Evolutionary conservation across 2,113 vertebrate species (phyloP), one percentile per base, ranked within the genome.

Genomic region (Thymallus thymallus): DNA sequence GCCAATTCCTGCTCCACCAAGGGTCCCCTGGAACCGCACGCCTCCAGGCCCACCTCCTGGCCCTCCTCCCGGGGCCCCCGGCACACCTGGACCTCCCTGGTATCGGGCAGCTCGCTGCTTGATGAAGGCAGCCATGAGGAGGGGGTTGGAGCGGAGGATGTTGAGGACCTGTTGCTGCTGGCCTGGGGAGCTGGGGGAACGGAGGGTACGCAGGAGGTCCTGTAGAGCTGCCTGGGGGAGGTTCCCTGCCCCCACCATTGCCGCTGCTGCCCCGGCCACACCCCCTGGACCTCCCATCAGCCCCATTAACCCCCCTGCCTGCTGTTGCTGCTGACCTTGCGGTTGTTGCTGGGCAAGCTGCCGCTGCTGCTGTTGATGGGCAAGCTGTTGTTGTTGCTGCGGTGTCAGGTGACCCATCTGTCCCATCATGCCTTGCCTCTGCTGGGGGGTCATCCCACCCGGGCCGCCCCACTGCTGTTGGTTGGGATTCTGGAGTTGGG

Each of bases 101-200:
- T 99, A 99, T 83, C 95, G 94, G 84, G 97, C 96, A 0, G 86
- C 95, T 76, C 98, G 92, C 86, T 99, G 97, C 82, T 97, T 98
- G 84, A 98, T 98, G 85, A 99, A 99, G 4, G 98, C 96, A 0
- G 98, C 97, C 93, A 99, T 94, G 29, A 99, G 94, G 69, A 97
- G 95, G 30, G 98, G 98, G 82, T 98, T 98, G 87, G 96, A 96
- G n/a, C 98, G 96, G 51, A 99, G 94, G 86, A 99, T 99, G 90
- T 96, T 96, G 70, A 94, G 89, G 51, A 94, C 93, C 87, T 99
- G 98, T 86, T 98, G 97, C 91, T 99, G 98, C 84, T 99, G 97
- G 65, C 94, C 81, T 0, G 88, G 88, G 0, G 93, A 93, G 75
- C 86, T 93, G 0, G 93, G 93, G 2, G 91, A 92, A n/a, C 93